Percentiles rank a stretch among this genome's conserved stretches.
phyloP scores from a whole-genome alignment of 2,113 vertebrate species.

The Capra hircus region DNA sequence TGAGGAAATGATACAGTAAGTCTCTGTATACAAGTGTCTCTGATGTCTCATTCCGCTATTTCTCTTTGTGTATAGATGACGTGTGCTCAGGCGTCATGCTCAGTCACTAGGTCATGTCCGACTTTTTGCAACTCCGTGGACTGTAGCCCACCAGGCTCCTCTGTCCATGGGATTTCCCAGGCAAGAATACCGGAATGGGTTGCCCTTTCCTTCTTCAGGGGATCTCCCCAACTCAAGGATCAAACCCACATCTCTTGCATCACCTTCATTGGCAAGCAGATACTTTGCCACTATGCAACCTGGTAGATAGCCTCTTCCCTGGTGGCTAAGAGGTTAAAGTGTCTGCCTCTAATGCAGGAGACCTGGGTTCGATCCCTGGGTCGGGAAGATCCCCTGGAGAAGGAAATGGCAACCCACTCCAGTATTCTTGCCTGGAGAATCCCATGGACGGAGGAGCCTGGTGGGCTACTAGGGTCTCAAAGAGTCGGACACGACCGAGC shows the following conservation, averaged over 20 bases:
- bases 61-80: neutral
- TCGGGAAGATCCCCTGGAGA: too few relatives aligned
- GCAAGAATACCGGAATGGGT: neutral
- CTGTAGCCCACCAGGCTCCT: neutral
- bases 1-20: neutral
- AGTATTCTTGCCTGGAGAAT: too few relatives aligned
- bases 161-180: neutral
- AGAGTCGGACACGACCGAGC: too few relatives aligned
- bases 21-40: neutral
- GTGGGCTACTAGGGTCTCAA: too few relatives aligned
- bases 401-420: too few relatives aligned
- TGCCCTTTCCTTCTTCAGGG: neutral
- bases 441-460: too few relatives aligned
- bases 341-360: too few relatives aligned
- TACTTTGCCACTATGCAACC: neutral
- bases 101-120: neutral
- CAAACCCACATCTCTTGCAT: neutral
- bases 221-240: neutral
- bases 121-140: neutral
- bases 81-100: neutral
- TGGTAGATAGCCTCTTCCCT: neutral
- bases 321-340: too few relatives aligned
- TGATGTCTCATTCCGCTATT: neutral
- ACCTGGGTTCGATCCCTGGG: too few relatives aligned
- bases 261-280: neutral